phyloP scores from a whole-genome alignment of 2,797 vertebrate genomes.

The Schizothorax lantsangensis region DNA sequence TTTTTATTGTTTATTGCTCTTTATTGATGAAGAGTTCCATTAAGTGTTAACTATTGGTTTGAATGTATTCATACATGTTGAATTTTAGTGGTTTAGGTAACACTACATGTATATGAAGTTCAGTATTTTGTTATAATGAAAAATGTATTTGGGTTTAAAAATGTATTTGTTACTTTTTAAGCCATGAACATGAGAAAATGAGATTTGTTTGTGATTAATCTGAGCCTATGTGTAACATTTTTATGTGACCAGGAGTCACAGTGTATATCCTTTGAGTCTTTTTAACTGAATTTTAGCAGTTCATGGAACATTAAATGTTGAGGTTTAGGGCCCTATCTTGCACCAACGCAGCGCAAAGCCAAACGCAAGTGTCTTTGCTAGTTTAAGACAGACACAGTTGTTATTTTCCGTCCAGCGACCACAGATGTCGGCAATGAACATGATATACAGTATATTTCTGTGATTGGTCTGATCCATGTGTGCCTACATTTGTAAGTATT shows the following conservation, averaged over 20 bases:
- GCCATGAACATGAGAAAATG: no score
- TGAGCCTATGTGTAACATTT: not conserved
- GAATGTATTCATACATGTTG: no score
- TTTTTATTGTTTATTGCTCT: no score
- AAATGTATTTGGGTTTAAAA: no score
- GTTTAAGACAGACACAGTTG: not conserved
- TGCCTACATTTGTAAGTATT: conserved; percentile 5
- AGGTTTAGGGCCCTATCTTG: not conserved
- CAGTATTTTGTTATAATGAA: no score
- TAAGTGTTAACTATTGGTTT: no score
- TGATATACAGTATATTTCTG: conserved; percentile 2
- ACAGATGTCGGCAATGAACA: conserved; percentile 10
- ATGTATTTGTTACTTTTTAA: no score
- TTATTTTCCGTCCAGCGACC: not conserved
- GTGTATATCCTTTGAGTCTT: not conserved
- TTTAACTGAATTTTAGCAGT: not conserved
- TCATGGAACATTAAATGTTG: conserved; percentile 7
- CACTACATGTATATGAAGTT: no score
- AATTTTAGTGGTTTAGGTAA: no score
- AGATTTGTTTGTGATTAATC: no score
- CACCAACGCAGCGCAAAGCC: not conserved
- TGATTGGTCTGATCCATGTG: not conserved
- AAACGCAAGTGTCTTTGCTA: no score
- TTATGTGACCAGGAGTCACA: not conserved
- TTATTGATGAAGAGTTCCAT: no score